These are phyloP conservation scores for Sturnira hondurensis DNA, from an alignment of 2,113 vertebrate species.

Conservation along the genomic window DNA sequence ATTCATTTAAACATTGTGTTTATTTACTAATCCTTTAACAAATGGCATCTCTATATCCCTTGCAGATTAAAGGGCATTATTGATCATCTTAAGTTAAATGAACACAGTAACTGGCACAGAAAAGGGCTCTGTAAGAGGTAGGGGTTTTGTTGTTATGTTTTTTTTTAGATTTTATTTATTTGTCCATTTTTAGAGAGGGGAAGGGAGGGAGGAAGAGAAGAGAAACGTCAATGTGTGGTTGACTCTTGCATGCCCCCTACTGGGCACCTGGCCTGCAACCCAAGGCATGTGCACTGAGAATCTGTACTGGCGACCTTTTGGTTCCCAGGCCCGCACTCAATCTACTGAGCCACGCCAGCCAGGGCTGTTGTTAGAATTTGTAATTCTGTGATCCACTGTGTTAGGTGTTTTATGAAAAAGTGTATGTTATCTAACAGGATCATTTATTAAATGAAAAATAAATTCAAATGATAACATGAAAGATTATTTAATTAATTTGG, in stretches of 20 bases:
- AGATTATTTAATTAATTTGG: slow-evolving; percentile 12
- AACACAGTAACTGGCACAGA: neutral
- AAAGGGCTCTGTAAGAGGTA: neutral
- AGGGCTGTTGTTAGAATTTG: neutral
- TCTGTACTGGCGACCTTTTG: no score
- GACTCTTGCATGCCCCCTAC: no score
- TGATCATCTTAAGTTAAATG: neutral
- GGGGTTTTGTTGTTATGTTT: neutral
- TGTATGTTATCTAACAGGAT: neutral
- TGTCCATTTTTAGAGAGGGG: no score
- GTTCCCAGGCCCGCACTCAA: no score
- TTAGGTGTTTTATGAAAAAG: neutral
- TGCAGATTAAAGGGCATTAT: neutral
- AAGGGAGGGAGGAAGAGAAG: no score
- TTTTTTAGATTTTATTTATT: no score
- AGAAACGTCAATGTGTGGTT: no score
- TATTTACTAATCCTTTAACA: neutral
- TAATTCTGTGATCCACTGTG: neutral
- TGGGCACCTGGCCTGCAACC: no score
- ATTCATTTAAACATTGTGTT: neutral
- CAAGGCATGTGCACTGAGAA: no score
- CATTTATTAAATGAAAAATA: slow-evolving; percentile 9
- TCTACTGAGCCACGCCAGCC: no score
- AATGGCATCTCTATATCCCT: neutral
- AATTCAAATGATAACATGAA: neutral